Base-by-base conservation (phyloP, 1,140 invertebrate species). In the Agrilus planipennis region DNA sequence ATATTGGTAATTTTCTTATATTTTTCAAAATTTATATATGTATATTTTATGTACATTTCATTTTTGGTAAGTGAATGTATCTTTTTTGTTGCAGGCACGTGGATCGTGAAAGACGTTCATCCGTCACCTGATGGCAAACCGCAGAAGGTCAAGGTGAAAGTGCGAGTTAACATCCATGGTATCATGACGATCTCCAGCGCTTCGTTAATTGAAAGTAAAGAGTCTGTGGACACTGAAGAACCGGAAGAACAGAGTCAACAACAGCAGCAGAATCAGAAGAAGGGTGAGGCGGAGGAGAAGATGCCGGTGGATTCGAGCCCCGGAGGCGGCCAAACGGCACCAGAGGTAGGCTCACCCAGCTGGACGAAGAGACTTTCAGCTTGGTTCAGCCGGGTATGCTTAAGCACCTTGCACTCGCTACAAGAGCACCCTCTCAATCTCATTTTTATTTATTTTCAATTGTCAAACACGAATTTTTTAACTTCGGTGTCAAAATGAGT, bases 131-230 rank as follows among this genome's bases (percentile, higher is more conserved):
- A 89, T 48, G 91, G 89, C 4, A 88, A 90, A 53, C 77, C 77
- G 18, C 81, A 89, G 32, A 95, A 95, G 65, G 81, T 99, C 0
- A 96, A 96, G 64, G 79, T 98, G 0, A 98, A 97, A 69, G 87
- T 92, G 4, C 72, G 91, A 45, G 71, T 98, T 14, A 95, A 95
- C 65, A 68, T 86, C 11, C 84, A 98, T 63, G 95, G 95, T 11
- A 81, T 97, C 32, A 81, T 98, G 51, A 78, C 75, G 4, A 75
- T 98, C 3, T 76, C 77, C 2, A 85, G 79, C 42, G 94, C 94
- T 1, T 79, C 80, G 0, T 63, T 95, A 42, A 73, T 85, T 17
- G 91, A 96, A 59, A 89, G 85, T 65, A 77, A 75, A 47, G 80
- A 85, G 51, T 60, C 69, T 1, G 60, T 70, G 9, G 73, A 82